Conservation (phyloP, 2,797 vertebrate species). For the Mormyrops attenuatus region DNA sequence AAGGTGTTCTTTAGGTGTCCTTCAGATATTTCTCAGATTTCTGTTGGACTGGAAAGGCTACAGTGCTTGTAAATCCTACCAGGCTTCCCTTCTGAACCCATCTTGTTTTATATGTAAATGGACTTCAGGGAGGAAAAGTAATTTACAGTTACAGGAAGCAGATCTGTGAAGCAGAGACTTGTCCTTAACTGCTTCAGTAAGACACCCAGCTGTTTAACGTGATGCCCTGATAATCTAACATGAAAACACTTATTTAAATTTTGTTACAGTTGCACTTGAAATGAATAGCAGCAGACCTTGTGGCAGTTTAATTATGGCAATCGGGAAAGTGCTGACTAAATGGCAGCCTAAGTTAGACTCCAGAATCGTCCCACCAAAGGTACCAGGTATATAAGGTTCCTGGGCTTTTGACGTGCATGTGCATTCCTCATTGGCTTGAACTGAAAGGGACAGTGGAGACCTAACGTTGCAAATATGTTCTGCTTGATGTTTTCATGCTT, state of each 20-base stretch:
- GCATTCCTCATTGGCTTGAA: not conserved
- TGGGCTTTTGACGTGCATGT: not conserved
- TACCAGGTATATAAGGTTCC: not conserved
- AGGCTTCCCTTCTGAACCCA: not conserved
- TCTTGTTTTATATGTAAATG: not conserved
- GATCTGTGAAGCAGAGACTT: not conserved
- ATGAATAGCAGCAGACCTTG: not conserved
- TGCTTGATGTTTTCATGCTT: not conserved
- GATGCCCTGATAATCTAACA: not conserved
- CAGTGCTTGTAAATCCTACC: not conserved
- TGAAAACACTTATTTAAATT: not conserved
- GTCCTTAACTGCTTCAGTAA: not conserved
- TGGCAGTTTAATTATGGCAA: not conserved
- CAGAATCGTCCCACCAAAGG: not conserved
- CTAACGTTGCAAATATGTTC: not conserved
- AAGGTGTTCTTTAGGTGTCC: not conserved
- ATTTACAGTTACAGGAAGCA: not conserved
- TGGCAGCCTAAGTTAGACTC: not conserved
- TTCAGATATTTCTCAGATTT: not conserved
- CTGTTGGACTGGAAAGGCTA: not conserved
- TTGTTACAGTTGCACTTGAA: not conserved
- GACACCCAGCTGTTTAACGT: not conserved
- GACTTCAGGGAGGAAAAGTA: not conserved
- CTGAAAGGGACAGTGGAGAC: not conserved
- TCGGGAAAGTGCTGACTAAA: not conserved